Conservation (phyloP, 2,797 vertebrate species). For the Paedocypris micromegethes region DNA sequence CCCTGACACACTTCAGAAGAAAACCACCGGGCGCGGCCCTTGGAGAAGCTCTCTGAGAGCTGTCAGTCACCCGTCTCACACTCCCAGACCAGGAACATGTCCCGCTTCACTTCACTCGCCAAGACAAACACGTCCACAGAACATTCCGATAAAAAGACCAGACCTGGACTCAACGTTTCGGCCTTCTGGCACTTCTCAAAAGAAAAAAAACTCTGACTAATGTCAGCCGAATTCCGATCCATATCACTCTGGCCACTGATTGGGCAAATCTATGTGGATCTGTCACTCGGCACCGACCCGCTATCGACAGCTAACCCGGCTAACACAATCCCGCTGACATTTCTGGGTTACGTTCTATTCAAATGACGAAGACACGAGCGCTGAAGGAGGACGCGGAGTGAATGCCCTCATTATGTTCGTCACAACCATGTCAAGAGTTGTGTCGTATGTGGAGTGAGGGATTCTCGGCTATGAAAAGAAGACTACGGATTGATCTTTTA, state of each 20-base stretch:
- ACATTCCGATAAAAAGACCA: too few relatives aligned
- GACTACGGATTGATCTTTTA: too few relatives aligned
- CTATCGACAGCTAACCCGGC: constrained; percentile 40
- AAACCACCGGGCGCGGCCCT: constrained; percentile 4
- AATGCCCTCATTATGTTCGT: constrained; percentile 42
- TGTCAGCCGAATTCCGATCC: constrained; percentile 46
- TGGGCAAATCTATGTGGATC: constrained; percentile 45
- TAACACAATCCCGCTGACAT: constrained; percentile 40
- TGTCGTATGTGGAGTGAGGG: too few relatives aligned
- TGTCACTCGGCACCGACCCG: constrained; percentile 40
- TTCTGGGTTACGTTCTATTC: constrained; percentile 43
- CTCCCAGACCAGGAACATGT: constrained; percentile 22
- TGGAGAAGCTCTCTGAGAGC: background rate
- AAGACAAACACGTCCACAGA: too few relatives aligned
- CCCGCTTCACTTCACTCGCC: too few relatives aligned
- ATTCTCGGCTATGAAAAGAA: too few relatives aligned
- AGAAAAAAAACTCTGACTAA: too few relatives aligned
- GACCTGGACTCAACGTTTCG: too few relatives aligned
- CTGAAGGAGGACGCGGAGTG: constrained; percentile 28
- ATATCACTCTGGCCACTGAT: constrained; percentile 31
- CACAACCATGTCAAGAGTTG: constrained; percentile 15
- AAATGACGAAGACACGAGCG: constrained; percentile 25
- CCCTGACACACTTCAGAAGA: constrained; percentile 27
- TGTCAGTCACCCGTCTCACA: constrained; percentile 5
- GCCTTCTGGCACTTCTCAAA: too few relatives aligned